Percentiles rank a stretch among this genome's conserved stretches.
phyloP scores from a whole-genome alignment of 2,113 vertebrate genomes.

The Dicentrarchus labrax region DNA sequence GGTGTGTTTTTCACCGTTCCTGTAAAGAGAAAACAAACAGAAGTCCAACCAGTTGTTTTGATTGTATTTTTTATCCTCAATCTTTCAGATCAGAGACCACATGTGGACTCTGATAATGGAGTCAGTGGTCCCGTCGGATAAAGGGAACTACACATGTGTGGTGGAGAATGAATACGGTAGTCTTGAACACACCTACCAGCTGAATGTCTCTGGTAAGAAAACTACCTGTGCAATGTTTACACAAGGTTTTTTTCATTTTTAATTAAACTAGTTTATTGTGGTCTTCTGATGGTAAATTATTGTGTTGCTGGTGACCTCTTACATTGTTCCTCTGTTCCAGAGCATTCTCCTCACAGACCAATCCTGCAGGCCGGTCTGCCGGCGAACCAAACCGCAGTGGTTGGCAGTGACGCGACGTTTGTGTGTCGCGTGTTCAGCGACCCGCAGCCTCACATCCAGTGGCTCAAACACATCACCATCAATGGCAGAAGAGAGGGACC shows the following conservation, averaged over 20 bases:
- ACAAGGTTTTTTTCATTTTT: too few species aligned
- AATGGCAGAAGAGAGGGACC: slow-evolving; percentile 90
- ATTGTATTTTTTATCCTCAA: background rate
- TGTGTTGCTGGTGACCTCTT: too few species aligned
- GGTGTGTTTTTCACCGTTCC: slow-evolving; percentile 72
- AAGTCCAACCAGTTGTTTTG: rapidly evolving
- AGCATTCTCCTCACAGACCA: slow-evolving; percentile 91
- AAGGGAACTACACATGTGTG: slow-evolving; percentile 95
- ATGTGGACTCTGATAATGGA: slow-evolving; percentile 96
- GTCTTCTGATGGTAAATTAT: too few species aligned
- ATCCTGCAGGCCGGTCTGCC: slow-evolving; percentile 93
- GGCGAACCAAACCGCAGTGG: slow-evolving; percentile 90
- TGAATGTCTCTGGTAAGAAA: slow-evolving; percentile 92
- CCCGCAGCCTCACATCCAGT: slow-evolving; percentile 94
- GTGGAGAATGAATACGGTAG: slow-evolving; percentile 92
- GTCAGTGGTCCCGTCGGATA: slow-evolving; percentile 92
- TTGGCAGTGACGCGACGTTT: slow-evolving; percentile 91
- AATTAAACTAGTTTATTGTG: too few species aligned
- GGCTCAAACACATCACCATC: slow-evolving; percentile 93
- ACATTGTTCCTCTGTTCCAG: slow-evolving; percentile 51
- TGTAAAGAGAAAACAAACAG: background rate
- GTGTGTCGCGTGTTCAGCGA: slow-evolving; percentile 94
- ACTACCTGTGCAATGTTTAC: too few species aligned
- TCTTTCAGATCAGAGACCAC: slow-evolving; percentile 88
- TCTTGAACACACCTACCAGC: slow-evolving; percentile 93